Evolutionary conservation across 2,113 vertebrate species (phyloP).

Genomic region (Esox niger): DNA sequence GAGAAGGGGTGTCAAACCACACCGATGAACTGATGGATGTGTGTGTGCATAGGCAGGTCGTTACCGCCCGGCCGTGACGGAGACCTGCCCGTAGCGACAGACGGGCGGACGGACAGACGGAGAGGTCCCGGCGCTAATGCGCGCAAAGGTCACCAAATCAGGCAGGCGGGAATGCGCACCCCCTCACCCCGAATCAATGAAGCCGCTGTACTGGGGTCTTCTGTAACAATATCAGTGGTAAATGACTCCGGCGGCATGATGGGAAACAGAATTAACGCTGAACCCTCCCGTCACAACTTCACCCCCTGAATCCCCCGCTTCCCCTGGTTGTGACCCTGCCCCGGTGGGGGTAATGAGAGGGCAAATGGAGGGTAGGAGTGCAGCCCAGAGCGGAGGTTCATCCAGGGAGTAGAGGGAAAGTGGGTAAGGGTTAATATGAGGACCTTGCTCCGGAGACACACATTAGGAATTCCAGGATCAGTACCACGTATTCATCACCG

Average conservation of each 20-base stretch:
- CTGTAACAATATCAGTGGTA: neutral
- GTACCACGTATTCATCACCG: constrained; percentile 60
- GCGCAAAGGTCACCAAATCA: neutral
- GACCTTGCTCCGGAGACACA: constrained; percentile 48
- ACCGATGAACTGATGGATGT: constrained; percentile 28
- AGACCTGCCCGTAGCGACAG: neutral
- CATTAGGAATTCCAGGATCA: constrained; percentile 57
- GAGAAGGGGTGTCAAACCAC: too few relatives aligned
- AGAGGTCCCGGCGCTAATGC: neutral
- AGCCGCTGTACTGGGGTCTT: neutral
- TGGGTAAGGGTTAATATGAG: constrained; percentile 19
- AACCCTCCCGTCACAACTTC: constrained; percentile 23
- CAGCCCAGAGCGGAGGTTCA: constrained; percentile 34
- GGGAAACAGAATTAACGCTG: neutral
- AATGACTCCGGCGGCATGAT: neutral
- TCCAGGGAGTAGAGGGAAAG: constrained; percentile 21
- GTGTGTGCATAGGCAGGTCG: constrained; percentile 26
- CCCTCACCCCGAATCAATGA: neutral
- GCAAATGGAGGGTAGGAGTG: constrained; percentile 4
- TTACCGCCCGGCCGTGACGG: constrained; percentile 29
- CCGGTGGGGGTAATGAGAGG: constrained; percentile 38
- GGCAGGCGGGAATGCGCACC: neutral
- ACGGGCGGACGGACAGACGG: neutral
- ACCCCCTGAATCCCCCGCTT: too few relatives aligned
- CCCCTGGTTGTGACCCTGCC: constrained; percentile 33